Percentiles rank a stretch among this genome's conserved stretches.
Conservation (phyloP, 2,888 invertebrate species). For the Parnassius glacialis region DNA sequence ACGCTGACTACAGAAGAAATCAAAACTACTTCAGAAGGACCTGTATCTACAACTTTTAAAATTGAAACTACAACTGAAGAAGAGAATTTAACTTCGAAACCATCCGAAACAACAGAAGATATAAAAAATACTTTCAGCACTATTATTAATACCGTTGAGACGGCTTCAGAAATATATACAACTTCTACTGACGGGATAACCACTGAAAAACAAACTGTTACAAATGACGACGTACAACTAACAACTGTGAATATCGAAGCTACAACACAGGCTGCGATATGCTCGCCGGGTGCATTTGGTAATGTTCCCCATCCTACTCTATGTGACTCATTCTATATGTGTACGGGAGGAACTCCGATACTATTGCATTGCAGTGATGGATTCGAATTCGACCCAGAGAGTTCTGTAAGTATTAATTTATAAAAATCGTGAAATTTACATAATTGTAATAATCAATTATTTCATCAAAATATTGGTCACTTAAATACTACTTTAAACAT, state of each 20-base stretch:
- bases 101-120: neutral
- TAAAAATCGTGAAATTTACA: neutral
- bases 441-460: no score
- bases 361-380: constrained; percentile 33
- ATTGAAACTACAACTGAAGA: neutral
- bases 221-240: neutral
- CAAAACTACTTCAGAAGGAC: no score
- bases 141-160: neutral
- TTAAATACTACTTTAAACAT: no score
- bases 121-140: neutral
- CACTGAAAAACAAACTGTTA: neutral
- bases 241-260: neutral
- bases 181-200: neutral
- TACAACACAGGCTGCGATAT: constrained; percentile 30
- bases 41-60: no score
- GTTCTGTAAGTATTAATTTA: constrained; percentile 22
- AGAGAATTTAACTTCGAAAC: neutral
- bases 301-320: constrained; percentile 43
- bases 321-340: constrained; percentile 46
- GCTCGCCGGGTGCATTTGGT: constrained; percentile 37
- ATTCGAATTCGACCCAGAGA: constrained; percentile 31
- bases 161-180: neutral
- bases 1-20: no score
- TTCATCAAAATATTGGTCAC: no score
- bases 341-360: constrained; percentile 33